Percentiles rank a stretch among this genome's conserved stretches.
phyloP scores from a whole-genome alignment of 1,140 invertebrate species.

The Trypoxylus dichotomus region DNA sequence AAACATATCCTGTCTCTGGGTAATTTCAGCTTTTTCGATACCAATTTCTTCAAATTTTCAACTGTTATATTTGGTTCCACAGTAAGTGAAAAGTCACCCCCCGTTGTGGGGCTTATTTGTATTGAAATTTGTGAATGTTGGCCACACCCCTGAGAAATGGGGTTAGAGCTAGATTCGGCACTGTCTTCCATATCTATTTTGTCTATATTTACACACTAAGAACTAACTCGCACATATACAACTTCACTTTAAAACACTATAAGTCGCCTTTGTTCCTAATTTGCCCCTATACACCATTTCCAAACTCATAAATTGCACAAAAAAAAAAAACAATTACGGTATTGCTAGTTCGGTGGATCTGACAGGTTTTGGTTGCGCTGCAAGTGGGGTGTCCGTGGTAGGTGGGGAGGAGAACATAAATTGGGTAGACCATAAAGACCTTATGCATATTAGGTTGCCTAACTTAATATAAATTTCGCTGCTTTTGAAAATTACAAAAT shows the following conservation, averaged over 20 bases:
- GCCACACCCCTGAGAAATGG: constrained; percentile 64
- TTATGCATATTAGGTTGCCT: not conserved
- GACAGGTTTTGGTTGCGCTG: constrained; percentile 29
- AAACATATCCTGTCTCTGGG: constrained; percentile 90
- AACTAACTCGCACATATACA: not conserved
- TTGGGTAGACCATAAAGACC: constrained; percentile 3
- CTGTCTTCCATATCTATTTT: constrained; percentile 49
- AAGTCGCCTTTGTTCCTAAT: constrained; percentile 28
- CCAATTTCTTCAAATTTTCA: constrained; percentile 85
- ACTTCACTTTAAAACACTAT: constrained; percentile 35
- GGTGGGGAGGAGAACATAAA: not conserved
- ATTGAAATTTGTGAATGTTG: constrained; percentile 72
- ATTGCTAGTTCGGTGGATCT: constrained; percentile 39
- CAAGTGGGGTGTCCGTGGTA: constrained; percentile 11
- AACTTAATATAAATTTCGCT: not conserved
- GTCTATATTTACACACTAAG: constrained; percentile 13
- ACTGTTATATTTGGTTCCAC: constrained; percentile 78
- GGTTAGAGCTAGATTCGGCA: constrained; percentile 50
- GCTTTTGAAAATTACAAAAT: too few relatives aligned
- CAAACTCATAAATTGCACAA: constrained; percentile 43
- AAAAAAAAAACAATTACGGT: constrained; percentile 47
- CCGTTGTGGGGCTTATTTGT: constrained; percentile 85
- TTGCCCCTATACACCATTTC: constrained; percentile 41
- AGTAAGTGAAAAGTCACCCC: constrained; percentile 83
- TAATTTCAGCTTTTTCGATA: constrained; percentile 90